phyloP scores from a whole-genome alignment of 2,797 vertebrate species.

The Diplodus puntazzo region DNA sequence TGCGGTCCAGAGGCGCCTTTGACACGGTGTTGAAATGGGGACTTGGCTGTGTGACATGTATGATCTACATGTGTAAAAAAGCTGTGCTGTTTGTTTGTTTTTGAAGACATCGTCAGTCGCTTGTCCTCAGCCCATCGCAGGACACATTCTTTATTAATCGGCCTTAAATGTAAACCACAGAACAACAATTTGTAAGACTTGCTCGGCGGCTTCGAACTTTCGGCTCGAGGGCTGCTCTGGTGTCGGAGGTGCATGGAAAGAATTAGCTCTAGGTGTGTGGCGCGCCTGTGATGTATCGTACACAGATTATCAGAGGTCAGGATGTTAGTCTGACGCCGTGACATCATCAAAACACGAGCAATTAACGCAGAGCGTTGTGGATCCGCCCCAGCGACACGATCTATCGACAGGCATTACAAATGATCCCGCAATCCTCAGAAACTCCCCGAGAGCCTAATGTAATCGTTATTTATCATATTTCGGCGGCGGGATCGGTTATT shows the following conservation, averaged over 20 bases:
- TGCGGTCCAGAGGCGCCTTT: slow-evolving; percentile 83
- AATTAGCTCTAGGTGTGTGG: slow-evolving; percentile 78
- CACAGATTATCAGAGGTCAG: slow-evolving; percentile 68
- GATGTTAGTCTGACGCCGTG: slow-evolving; percentile 65
- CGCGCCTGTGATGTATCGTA: slow-evolving; percentile 60
- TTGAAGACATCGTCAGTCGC: slow-evolving; percentile 68
- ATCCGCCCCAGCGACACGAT: slow-evolving; percentile 40
- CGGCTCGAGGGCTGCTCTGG: slow-evolving; percentile 60
- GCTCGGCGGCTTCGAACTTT: slow-evolving; percentile 79
- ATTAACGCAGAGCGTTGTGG: slow-evolving; percentile 53
- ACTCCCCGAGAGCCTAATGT: slow-evolving; percentile 24
- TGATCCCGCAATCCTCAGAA: slow-evolving; percentile 44
- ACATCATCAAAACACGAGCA: slow-evolving; percentile 74
- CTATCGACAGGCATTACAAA: slow-evolving; percentile 61
- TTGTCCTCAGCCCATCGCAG: slow-evolving; percentile 73
- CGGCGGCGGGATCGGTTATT: slow-evolving; percentile 33
- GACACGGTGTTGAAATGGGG: slow-evolving; percentile 87
- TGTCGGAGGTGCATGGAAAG: slow-evolving; percentile 74
- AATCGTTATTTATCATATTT: slow-evolving; percentile 49
- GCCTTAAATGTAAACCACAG: slow-evolving; percentile 79
- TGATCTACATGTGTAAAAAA: slow-evolving; percentile 85
- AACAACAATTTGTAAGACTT: slow-evolving; percentile 80
- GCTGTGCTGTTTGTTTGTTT: slow-evolving; percentile 71
- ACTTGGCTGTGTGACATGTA: slow-evolving; percentile 84
- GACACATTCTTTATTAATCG: slow-evolving; percentile 85